A percentile compares a stretch with the other conserved stretches of the same genome.
Conservation (phyloP, 2,113 vertebrate species). For the Acinonyx jubatus region DNA sequence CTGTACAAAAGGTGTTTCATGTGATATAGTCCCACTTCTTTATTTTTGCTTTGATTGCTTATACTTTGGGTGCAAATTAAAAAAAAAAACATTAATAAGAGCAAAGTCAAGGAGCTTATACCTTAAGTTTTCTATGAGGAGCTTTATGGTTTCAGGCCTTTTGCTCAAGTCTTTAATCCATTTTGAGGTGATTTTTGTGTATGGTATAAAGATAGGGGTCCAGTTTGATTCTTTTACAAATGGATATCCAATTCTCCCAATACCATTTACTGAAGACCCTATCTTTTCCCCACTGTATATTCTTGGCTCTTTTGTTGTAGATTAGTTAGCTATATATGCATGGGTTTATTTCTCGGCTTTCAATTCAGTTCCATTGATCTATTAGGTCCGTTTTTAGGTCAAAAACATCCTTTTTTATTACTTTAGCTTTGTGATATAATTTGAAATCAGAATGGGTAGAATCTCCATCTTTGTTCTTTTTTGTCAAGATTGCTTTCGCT, state of each 20-base stretch:
- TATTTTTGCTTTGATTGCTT: neutral
- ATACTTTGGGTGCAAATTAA: neutral
- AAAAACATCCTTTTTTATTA: neutral
- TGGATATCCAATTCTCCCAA: neutral
- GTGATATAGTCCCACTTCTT: neutral
- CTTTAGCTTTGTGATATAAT: no score
- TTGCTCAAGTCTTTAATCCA: neutral
- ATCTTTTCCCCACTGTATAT: neutral
- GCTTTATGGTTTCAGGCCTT: neutral
- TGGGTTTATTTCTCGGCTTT: neutral
- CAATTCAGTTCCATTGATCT: neutral
- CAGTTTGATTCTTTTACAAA: neutral
- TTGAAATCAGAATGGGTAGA: neutral
- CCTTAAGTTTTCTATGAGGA: neutral
- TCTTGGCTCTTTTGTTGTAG: neutral
- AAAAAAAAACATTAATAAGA: neutral
- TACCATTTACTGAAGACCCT: neutral
- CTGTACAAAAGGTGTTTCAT: neutral
- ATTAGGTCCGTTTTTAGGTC: neutral
- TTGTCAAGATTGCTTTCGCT: neutral
- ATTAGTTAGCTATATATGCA: neutral
- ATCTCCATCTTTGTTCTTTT: neutral
- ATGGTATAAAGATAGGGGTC: neutral
- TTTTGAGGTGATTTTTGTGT: neutral
- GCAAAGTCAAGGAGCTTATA: neutral